Base-by-base conservation (phyloP, 2,888 invertebrate species). In the Drosophila siamana region DNA sequence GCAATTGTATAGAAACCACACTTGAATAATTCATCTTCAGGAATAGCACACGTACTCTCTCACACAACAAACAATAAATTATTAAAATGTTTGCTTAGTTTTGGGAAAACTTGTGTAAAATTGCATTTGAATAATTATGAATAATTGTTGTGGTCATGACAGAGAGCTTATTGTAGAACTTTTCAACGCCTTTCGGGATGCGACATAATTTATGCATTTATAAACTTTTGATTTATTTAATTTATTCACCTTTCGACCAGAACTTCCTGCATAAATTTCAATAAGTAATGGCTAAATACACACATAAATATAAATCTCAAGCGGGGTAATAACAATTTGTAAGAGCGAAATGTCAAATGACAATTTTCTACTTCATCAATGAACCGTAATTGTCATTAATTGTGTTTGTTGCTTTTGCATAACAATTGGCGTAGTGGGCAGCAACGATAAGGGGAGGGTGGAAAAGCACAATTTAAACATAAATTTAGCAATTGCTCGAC, bases 341-440 rank as follows among this genome's bases (percentile, higher is more conserved):
- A 19, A 38, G 30, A 57, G 28, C 41, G 19, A 51, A 69, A 68
- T 64, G 55, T 43, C 38, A 73, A 63, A 56, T 33, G 62, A 56
- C 50, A 63, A 74, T 74, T 74, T 73, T 74, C 61, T 61, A 74
- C 57, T 59, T 41, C 67, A 62, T 74, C 86, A 83, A 88, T 80
- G 69, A 60, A 62, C 61, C 86, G 77, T 88, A 83, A 88, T 83
- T 88, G 86, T 70, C 80, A 80, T 86, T 88, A 83, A 83, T 86
- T 54, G 33, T 54, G 54, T 61, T 36, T 61, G 40, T 38, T 54
- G 56, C 69, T 86, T 86, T 82, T 82, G 70, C 69, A 71, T 74
- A 57, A 77, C 80, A 85, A 79, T 47, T 40, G 28, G 43, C 15
- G n/a, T 11, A 33, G 40, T 4, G 24, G 2, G 2, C 1, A 19